These are phyloP conservation scores for Amblyopsis hoosieri DNA, from an alignment of 2,797 vertebrate species.

Conservation along the genomic window DNA sequence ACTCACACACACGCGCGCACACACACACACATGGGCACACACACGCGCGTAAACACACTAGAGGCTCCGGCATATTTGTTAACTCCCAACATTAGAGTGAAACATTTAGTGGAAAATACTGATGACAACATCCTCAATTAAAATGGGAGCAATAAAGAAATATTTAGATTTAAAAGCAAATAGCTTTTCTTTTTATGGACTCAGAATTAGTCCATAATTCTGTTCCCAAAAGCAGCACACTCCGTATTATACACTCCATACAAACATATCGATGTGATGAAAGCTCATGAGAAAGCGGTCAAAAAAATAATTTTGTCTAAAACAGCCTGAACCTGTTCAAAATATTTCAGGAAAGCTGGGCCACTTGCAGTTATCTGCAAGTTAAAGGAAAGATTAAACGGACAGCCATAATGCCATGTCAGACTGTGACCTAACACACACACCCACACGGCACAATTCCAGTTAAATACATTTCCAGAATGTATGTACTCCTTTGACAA, in stretches of 20 bases:
- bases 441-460: slow-evolving; percentile 55
- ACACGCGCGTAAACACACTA: too few relatives aligned
- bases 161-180: too few relatives aligned
- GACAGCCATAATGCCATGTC: slow-evolving; percentile 26
- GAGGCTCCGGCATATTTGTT: too few relatives aligned
- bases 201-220: neutral
- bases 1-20: too few relatives aligned
- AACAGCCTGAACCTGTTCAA: slow-evolving; percentile 3
- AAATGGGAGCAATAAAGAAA: too few relatives aligned
- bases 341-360: slow-evolving; percentile 31
- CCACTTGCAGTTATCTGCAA: slow-evolving; percentile 31
- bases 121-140: too few relatives aligned
- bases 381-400: slow-evolving; percentile 24
- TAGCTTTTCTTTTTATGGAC: too few relatives aligned
- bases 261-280: neutral
- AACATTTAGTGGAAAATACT: too few relatives aligned
- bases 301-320: neutral
- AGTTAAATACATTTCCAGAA: slow-evolving; percentile 46
- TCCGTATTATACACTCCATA: neutral
- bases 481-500: slow-evolving; percentile 44
- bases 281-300: neutral
- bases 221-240: neutral
- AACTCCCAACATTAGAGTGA: too few relatives aligned
- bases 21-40: too few relatives aligned
- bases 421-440: slow-evolving; percentile 38